Conservation (phyloP, 2,113 vertebrate species). For the Chloroceryle aenea region DNA sequence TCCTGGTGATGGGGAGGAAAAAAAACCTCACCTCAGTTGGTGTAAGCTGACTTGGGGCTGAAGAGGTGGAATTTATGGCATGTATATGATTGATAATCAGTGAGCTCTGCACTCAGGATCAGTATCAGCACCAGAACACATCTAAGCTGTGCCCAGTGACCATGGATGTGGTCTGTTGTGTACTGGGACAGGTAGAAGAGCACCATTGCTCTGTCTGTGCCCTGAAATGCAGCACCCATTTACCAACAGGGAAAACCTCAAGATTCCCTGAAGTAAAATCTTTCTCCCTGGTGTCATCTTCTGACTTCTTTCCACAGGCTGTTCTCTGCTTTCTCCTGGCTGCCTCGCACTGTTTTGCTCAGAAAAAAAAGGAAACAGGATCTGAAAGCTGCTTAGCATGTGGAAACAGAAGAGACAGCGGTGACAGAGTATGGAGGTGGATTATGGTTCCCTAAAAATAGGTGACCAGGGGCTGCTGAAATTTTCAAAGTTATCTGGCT, state of each 20-base stretch:
- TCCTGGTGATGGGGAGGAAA: neutral
- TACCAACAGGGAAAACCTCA: neutral
- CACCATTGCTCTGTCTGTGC: accelerated
- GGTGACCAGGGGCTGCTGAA: neutral
- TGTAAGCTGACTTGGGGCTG: neutral
- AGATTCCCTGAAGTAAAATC: neutral
- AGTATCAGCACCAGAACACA: neutral
- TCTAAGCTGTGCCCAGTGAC: neutral
- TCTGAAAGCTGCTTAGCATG: neutral
- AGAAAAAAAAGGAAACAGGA: neutral
- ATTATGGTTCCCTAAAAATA: neutral
- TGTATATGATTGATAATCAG: neutral
- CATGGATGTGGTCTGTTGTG: neutral
- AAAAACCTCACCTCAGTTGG: neutral
- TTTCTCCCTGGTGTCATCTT: neutral
- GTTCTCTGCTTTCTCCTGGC: neutral
- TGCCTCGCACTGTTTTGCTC: neutral
- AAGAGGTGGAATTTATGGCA: neutral
- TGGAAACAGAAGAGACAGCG: neutral
- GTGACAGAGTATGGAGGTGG: neutral
- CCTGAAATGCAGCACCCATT: neutral
- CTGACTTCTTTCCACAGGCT: neutral
- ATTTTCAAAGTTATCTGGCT: neutral
- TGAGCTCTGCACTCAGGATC: neutral
- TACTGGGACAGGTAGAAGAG: neutral